Evolutionary conservation across 2,113 vertebrate genomes (phyloP), one percentile per base, ranked within the genome.

Genomic region (Neogobius melanostomus): DNA sequence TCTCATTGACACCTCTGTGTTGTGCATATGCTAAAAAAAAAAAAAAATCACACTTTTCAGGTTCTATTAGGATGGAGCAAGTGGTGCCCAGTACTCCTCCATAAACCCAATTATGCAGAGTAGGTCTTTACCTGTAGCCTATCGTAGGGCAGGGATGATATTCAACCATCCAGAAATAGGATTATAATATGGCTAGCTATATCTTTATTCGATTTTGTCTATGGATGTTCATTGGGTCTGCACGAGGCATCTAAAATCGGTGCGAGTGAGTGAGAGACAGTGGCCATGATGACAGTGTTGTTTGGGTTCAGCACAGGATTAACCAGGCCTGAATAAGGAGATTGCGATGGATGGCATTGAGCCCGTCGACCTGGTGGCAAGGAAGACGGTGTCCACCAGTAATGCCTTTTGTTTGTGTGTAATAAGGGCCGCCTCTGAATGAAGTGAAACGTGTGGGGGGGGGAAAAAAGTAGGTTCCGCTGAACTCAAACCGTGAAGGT

Each of bases 321-420:
- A 76, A 36, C 45, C 16, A 46, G n/a, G 17, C 67, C 54, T 48
- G 46, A 45, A 54, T 74, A 62, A 69, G 63, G 16, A 74, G 50
- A 49, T 48, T 42, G 43, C 48, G 17, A 62, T 69, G 9, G 47
- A 46, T 17, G 51, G 4, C 49, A 42, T 50, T 69, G 43, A 79
- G 44, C 59, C 46, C 4, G 54, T 64, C 4, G 28, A 60, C 47
- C 48, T 17, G 11, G 1, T 28, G 21, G 53, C 17, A 11, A 36
- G 9, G 15, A 48, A 54, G 54, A 64, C 12, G 69, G 28, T 60
- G 50, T 36, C 28, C 28, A 67, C 16, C n/a, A 46, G 28, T 51
- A 54, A 52, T 67, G 14, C 42, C n/a, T 75, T 7, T 7, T 9
- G 21, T 53, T 12, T 66, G 45, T 59, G 1, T 14, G 15, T n/a